These are phyloP conservation scores for Periophthalmus modestus DNA, from an alignment of 2,113 vertebrate species.

Conservation along the genomic window DNA sequence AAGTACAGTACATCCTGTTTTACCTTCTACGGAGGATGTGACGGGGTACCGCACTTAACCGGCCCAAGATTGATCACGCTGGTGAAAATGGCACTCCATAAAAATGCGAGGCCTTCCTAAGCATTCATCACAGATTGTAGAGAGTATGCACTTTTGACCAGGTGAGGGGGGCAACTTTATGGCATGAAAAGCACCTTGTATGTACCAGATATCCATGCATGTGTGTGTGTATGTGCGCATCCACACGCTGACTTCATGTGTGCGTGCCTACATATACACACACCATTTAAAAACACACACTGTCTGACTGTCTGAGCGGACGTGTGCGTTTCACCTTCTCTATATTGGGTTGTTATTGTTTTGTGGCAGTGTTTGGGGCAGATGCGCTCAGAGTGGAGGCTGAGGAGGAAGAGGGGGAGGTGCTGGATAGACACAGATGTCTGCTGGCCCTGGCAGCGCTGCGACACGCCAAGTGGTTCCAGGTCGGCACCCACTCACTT, in stretches of 20 bases:
- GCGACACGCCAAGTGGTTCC: conserved; percentile 99
- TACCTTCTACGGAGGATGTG: neutral
- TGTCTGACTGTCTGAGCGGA: conserved; percentile 42
- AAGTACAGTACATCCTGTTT: conserved; percentile 16
- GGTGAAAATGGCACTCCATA: conserved; percentile 40
- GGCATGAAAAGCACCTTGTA: conserved; percentile 69
- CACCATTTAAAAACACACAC: conserved; percentile 64
- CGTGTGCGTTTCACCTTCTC: conserved; percentile 70
- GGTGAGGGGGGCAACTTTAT: conserved; percentile 49
- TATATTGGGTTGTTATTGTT: conserved; percentile 74
- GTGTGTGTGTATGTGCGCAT: conserved; percentile 52
- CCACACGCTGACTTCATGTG: conserved; percentile 27
- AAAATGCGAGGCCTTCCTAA: conserved; percentile 9
- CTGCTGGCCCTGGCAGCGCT: conserved; percentile 99
- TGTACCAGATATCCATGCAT: conserved; percentile 61
- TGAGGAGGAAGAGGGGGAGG: conserved; percentile 95
- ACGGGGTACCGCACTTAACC: conserved; percentile 22
- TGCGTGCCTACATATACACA: conserved; percentile 37
- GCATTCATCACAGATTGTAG: conserved; percentile 29
- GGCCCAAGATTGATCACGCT: conserved; percentile 18
- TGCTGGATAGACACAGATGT: conserved; percentile 99
- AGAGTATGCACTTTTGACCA: conserved; percentile 31
- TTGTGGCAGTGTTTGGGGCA: conserved; percentile 96
- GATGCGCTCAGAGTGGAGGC: conserved; percentile 93
- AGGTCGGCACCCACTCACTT: conserved; percentile 95